Evolutionary conservation across 2,797 vertebrate species (phyloP), one percentile per base, ranked within the genome.

Genomic region (Astyanax mexicanus): DNA sequence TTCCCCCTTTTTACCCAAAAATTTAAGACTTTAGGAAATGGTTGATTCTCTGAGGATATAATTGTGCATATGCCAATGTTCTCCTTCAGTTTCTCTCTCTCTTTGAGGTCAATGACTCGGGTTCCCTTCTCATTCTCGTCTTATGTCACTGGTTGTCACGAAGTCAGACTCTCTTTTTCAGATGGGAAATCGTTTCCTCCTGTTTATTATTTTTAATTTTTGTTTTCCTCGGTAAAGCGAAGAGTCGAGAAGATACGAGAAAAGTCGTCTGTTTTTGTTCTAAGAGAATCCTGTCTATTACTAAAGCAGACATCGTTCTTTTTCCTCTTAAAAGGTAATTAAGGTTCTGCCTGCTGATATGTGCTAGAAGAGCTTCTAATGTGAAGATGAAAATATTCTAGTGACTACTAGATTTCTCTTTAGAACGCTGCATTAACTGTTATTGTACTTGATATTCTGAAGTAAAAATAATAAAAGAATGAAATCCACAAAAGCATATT

Each of bases 371-470:
- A 95, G 94, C 95, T 92, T 94, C 93, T 93, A 93, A 93, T 93
- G 89, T 94, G 94, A 95, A 95, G 93, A 94, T 83, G 74, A 82
- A 83, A 92, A 80, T 79, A 94, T 93, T 90, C 91, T 95, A 95
- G 94, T 90, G 92, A 95, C 93, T 94, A 94, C 94, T 95, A 94
- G 94, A 92, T 96, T 88, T 95, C 95, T 96, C 92, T 93, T 95
- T 96, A 96, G 96, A 95, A 93, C 91, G 94, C 94, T 96, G 95
- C 94, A 96, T 95, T 95, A 95, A 96, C 92, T 95, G 90, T 78
- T 95, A 95, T 97, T 96, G 95, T 96, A 96, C 95, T 96, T 96
- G 96, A 93, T 97, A 96, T 97, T 97, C 94, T 94, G 93, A 85
- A 86, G 80, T 87, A 91, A 87, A 91, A 88, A 79, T 87, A 81